A percentile compares a stretch with the other conserved stretches of the same genome.
Conservation (phyloP, 2,113 vertebrate species). For the Sorex fumeus region DNA sequence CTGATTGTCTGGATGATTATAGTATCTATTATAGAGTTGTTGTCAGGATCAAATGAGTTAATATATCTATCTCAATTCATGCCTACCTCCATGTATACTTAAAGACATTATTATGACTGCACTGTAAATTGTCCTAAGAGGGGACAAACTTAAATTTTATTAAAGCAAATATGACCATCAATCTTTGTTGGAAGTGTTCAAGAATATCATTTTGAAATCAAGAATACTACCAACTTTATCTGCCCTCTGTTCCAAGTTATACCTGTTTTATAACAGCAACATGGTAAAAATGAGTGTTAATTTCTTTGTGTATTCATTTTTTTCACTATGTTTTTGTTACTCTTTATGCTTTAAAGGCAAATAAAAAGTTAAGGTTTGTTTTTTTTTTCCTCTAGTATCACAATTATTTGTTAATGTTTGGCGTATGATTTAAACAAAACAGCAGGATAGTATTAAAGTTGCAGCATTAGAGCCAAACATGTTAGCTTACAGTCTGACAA, state of each 20-base stretch:
- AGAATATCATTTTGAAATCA: slow-evolving; percentile 1
- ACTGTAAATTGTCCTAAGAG: neutral
- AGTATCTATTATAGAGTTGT: neutral
- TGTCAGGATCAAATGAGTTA: slow-evolving; percentile 4
- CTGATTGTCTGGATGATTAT: neutral
- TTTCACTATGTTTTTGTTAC: neutral
- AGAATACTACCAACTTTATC: neutral
- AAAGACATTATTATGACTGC: slow-evolving; percentile 18
- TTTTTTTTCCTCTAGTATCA: too few relatives aligned
- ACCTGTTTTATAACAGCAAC: neutral
- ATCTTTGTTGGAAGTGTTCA: slow-evolving; percentile 2
- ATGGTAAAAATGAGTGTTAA: neutral
- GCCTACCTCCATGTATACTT: neutral
- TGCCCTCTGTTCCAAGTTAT: neutral
- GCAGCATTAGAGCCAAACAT: neutral
- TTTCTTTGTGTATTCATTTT: slow-evolving; percentile 48
- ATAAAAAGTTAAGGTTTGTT: too few relatives aligned
- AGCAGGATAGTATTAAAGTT: neutral
- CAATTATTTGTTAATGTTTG: too few relatives aligned
- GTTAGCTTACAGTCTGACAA: neutral
- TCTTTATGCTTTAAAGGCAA: too few relatives aligned
- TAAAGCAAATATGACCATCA: neutral
- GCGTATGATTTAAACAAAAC: neutral
- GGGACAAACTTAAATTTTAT: slow-evolving; percentile 5
- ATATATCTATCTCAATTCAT: neutral